Base-by-base conservation (phyloP, 30 jellyfish, hydroid and myxozoan genomes). In the Rhopilema esculentum region DNA sequence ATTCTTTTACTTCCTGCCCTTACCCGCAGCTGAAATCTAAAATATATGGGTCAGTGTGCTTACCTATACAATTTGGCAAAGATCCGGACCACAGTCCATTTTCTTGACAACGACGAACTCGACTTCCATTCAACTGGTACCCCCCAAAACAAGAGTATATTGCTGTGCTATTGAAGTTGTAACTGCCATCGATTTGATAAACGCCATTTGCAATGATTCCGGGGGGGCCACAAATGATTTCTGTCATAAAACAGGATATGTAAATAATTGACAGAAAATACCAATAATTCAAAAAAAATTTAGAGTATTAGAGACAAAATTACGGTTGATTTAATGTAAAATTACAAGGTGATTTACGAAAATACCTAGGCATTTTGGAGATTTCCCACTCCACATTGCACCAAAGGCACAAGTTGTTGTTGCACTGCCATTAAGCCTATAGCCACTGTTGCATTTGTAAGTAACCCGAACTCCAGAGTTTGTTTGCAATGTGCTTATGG, bases 301-400 rank as follows among this genome's bases (percentile, higher is more conserved):
- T n/a, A n/a, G n/a, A n/a, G n/a, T 12, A 24, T 19, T 26, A 31
- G 9, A 52, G 16, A 62, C 49, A 48, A 50, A 9, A 24, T 21
- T 6, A 20, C 32, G 29, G 51, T 29, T 1, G 40, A 22, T 26
- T 1, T 31, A 69, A 50, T 19, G 7, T 0, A 69, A 29, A 31
- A 20, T 8, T 8, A 16, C 2, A 12, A n/a, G n/a, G n/a, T n/a
- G n/a, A n/a, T n/a, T n/a, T n/a, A 40, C 23, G 22, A 17, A 63
- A 78, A 1, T 19, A 94, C 98, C 97, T 84, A 84, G 79, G 80
- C 98, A 94, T 69, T 16, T 68, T 22, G 98, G 98, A 0, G 91
- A 57, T 48, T 75, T 75, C 48, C 72, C 61, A 24, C 93, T 51
- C 98, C 98, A 94, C 18, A 28, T 69, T 30, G 97, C 98, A n/a